phyloP scores from a whole-genome alignment of 2,113 vertebrate species.

The Lagopus muta region DNA sequence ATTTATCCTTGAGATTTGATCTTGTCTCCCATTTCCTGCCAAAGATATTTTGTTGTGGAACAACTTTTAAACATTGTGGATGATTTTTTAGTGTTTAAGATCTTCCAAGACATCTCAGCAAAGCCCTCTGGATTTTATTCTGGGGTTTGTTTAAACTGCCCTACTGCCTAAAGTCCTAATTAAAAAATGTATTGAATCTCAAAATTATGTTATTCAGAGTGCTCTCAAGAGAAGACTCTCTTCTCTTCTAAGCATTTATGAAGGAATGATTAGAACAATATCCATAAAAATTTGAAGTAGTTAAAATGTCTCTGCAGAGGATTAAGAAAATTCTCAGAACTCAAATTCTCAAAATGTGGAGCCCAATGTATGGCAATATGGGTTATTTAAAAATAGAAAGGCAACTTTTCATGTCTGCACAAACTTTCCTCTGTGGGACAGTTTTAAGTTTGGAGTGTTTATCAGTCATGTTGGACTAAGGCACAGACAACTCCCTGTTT shows the following conservation, averaged over 20 bases:
- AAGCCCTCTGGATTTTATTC: background rate
- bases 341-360: background rate
- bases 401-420: background rate
- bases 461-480: background rate
- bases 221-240: background rate
- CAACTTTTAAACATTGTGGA: background rate
- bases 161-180: background rate
- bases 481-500: background rate
- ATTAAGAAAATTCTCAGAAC: background rate
- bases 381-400: background rate
- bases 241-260: conserved; percentile 8
- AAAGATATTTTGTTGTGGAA: background rate
- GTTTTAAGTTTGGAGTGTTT: background rate
- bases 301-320: background rate
- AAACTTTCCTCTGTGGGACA: background rate
- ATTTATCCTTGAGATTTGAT: background rate
- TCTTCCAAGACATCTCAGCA: background rate
- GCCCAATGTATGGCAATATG: background rate
- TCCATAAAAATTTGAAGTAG: background rate
- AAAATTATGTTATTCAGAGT: background rate
- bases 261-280: background rate
- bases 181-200: conserved; percentile 13
- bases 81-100: background rate
- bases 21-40: background rate
- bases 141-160: background rate